Percentiles rank a stretch among this genome's conserved stretches.
These are phyloP conservation scores for Drosophila sulfurigaster DNA, from an alignment of 1,140 invertebrate genomes.

Conservation along the genomic window DNA sequence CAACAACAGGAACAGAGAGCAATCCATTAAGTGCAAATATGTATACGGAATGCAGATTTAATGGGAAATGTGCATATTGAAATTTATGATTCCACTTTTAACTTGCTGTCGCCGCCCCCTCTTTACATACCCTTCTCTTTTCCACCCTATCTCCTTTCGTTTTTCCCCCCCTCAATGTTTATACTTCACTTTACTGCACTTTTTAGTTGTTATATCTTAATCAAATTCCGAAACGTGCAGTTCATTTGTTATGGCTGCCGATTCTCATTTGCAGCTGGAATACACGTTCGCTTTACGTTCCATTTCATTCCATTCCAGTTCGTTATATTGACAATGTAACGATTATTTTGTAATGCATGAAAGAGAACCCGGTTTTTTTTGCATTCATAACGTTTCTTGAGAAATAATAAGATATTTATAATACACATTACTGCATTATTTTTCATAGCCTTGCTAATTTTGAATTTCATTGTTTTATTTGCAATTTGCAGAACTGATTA, in stretches of 20 bases:
- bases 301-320: neutral
- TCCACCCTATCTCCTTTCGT: neutral
- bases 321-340: neutral
- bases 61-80: constrained; percentile 53
- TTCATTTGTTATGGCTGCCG: constrained; percentile 25
- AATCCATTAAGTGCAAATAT: constrained; percentile 55
- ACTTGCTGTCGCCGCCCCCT: neutral
- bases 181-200: neutral
- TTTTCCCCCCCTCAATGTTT: neutral
- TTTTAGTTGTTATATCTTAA: constrained; percentile 27
- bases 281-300: constrained; percentile 22
- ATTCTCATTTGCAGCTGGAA: neutral
- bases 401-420: no score
- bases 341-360: no score
- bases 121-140: neutral
- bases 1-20: constrained; percentile 8
- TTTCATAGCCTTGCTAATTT: no score
- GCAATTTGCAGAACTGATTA: constrained; percentile 27
- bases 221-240: constrained; percentile 47
- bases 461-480: neutral
- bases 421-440: neutral
- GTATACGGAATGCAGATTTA: constrained; percentile 50
- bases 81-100: constrained; percentile 48
- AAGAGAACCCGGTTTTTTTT: no score
- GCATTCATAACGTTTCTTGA: no score